Evolutionary conservation across 1,140 invertebrate species (phyloP).

Genomic region (Araneus ventricosus): DNA sequence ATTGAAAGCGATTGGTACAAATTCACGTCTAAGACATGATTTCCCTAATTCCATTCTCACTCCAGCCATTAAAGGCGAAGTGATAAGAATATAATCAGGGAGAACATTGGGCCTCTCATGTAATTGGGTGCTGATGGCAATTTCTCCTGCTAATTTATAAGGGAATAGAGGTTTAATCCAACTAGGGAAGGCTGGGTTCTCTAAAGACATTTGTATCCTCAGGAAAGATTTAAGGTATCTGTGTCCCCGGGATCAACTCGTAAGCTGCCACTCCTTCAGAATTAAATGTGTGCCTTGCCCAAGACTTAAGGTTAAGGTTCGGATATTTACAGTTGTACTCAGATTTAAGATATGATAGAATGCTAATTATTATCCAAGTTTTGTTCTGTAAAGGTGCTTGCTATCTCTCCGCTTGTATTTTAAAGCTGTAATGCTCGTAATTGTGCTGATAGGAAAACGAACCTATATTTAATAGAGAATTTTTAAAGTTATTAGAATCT

Average conservation of each 20-base stretch:
- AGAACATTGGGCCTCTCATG: constrained; percentile 19
- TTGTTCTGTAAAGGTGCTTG: too few species aligned
- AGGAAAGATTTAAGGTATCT: constrained; percentile 23
- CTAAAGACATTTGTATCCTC: constrained; percentile 5
- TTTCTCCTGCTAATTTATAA: constrained; percentile 31
- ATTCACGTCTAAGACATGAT: constrained; percentile 29
- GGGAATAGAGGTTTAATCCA: constrained; percentile 18
- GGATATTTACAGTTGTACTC: not conserved
- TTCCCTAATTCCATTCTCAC: constrained; percentile 28
- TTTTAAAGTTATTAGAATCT: too few species aligned
- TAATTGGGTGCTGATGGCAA: constrained; percentile 14
- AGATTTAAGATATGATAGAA: constrained; percentile 2
- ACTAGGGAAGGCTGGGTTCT: not conserved
- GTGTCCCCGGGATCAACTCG: constrained; percentile 11
- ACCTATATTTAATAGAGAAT: too few species aligned
- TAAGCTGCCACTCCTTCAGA: not conserved
- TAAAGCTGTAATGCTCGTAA: too few species aligned
- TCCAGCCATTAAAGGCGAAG: constrained; percentile 1
- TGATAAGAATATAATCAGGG: constrained; percentile 30
- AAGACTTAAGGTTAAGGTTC: not conserved
- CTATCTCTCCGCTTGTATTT: too few species aligned
- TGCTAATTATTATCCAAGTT: not conserved
- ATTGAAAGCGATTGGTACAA: constrained; percentile 24
- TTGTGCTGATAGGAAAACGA: too few species aligned
- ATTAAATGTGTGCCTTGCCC: not conserved